Base-by-base conservation (phyloP, 2,888 invertebrate species). In the Pammene fasciana region DNA sequence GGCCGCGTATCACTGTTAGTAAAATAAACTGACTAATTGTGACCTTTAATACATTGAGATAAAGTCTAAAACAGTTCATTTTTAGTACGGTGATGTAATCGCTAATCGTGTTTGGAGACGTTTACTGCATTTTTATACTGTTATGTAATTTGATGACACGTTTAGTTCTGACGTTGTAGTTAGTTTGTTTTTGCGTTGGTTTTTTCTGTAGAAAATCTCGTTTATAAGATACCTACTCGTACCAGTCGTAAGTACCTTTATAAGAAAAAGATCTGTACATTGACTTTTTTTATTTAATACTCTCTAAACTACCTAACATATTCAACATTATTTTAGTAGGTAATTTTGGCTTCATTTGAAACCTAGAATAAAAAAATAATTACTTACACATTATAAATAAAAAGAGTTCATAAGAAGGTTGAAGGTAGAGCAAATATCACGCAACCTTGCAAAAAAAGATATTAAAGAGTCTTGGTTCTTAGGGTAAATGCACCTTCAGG, bases 401-500 rank as follows among this genome's bases (percentile, higher is more conserved):
- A 13, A 9, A 11, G 16, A 18, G 13, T 16, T n/a, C 13, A 26
- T 45, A n/a, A 45, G 11, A 59, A 61, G 48, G 50, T 62, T 41
- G 50, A 52, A 52, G 50, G 38, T 26, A 52, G 59, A 16, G 9
- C 14, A 36, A 54, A 54, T 64, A 65, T n/a, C 57, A 11, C 26
- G 2, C 50, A 13, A 18, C 62, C 64, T 46, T 46, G 66, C 72
- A 75, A 76, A 78, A 79, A 77, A 76, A 62, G 67, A 67, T 70
- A 67, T 70, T 72, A 76, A 77, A 77, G 79, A 76, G 73, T 78
- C 79, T 80, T 76, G 78, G 77, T 72, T 76, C 79, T 85, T 83
- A 85, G 79, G 87, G 86, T 81, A 79, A 89, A 87, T 74, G 89
- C 73, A 84, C 91, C 79, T 86, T 90, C 91, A 91, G 86, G 91